Percentiles rank a stretch among this genome's conserved stretches.
Conservation (phyloP, 2,113 vertebrate species). For the Arenaria interpres region DNA sequence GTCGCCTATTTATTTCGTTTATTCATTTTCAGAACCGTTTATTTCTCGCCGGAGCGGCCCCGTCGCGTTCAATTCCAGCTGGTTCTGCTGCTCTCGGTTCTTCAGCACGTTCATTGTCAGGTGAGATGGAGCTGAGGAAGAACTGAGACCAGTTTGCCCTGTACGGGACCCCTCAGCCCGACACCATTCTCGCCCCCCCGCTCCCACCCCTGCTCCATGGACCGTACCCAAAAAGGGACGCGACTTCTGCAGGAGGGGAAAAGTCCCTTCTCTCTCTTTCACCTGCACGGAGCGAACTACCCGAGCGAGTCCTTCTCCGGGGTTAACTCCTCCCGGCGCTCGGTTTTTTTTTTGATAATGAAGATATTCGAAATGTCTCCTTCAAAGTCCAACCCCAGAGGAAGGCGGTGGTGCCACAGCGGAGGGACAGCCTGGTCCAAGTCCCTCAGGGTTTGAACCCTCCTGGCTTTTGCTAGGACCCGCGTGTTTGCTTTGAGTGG, state of each 20-base stretch:
- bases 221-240: neutral
- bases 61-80: neutral
- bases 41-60: neutral
- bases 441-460: neutral
- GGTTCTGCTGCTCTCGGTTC: neutral
- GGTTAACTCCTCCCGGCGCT: neutral
- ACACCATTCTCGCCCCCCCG: neutral
- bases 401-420: fast-evolving
- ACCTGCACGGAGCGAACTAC: neutral
- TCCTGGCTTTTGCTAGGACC: neutral
- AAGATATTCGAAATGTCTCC: neutral
- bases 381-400: neutral
- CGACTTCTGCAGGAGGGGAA: neutral
- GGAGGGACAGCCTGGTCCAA: neutral
- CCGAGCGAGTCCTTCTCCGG: neutral
- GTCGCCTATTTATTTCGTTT: neutral
- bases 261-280: neutral
- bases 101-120: neutral
- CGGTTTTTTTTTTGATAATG: neutral
- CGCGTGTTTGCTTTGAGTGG: neutral
- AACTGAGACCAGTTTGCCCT: neutral
- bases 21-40: neutral
- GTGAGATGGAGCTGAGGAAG: neutral
- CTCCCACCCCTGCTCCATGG: no score
- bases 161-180: neutral